Evolutionary conservation across 2,888 invertebrate genomes (phyloP).

Genomic region (Minunthozetes semirufus): DNA sequence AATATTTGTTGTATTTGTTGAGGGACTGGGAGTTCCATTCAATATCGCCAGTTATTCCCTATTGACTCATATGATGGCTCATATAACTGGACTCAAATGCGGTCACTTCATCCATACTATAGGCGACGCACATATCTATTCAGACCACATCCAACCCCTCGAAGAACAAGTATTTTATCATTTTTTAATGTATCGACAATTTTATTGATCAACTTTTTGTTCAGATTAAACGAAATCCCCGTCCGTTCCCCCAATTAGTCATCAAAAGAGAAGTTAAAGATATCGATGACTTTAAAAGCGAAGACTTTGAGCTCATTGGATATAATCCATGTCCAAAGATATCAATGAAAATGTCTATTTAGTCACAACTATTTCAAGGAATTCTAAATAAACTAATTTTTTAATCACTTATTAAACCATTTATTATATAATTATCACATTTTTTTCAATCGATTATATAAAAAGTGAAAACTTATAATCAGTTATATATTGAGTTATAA

Average conservation of each 20-base stretch:
- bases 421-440: no score
- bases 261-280: constrained; percentile 63
- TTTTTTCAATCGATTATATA: no score
- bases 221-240: constrained; percentile 64
- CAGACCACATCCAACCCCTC: constrained; percentile 77
- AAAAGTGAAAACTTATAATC: no score
- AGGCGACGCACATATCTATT: constrained; percentile 91
- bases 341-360: constrained; percentile 86
- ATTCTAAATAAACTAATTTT: neutral
- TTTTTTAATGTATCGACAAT: constrained; percentile 14
- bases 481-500: no score
- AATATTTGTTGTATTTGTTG: neutral
- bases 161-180: constrained; percentile 58
- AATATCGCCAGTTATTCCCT: constrained; percentile 95
- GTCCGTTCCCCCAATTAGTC: constrained; percentile 70
- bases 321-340: constrained; percentile 86
- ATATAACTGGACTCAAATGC: constrained; percentile 81
- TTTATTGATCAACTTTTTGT: constrained; percentile 30
- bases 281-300: constrained; percentile 75
- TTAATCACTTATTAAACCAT: no score
- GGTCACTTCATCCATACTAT: constrained; percentile 90
- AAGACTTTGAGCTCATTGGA: constrained; percentile 74
- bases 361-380: neutral
- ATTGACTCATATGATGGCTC: constrained; percentile 90
- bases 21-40: constrained; percentile 86